phyloP scores from a whole-genome alignment of 2,113 vertebrate genomes.

The Chaenocephalus aceratus region DNA sequence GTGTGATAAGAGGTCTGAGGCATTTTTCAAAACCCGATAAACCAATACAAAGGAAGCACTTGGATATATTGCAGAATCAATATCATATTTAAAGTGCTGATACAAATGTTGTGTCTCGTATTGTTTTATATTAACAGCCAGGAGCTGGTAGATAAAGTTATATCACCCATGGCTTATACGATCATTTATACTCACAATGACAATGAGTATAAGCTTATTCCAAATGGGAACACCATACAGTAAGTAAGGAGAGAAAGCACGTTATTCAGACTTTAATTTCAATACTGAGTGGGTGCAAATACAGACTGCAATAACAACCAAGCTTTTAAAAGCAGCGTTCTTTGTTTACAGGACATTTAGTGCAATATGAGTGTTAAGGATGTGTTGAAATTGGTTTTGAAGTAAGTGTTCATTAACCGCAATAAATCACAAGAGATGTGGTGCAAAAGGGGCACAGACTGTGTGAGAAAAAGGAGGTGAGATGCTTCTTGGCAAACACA shows the following conservation, averaged over 20 bases:
- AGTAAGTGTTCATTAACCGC: slow-evolving; percentile 35
- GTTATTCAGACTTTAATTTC: slow-evolving; percentile 12
- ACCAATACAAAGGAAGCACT: slow-evolving; percentile 61
- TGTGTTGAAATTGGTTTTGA: slow-evolving; percentile 10
- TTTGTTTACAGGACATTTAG: background rate
- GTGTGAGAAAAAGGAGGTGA: slow-evolving; percentile 15
- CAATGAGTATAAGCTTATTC: slow-evolving; percentile 40
- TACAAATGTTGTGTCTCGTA: slow-evolving; percentile 51
- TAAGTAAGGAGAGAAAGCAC: slow-evolving; percentile 27
- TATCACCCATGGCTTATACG: slow-evolving; percentile 23
- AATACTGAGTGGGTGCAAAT: background rate
- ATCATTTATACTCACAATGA: slow-evolving; percentile 31
- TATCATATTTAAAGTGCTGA: slow-evolving; percentile 71
- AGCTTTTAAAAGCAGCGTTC: background rate
- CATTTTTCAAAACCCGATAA: slow-evolving; percentile 60
- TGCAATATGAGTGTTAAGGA: slow-evolving; percentile 1
- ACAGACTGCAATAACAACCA: background rate
- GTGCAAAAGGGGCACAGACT: slow-evolving; percentile 14
- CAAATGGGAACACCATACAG: slow-evolving; percentile 19
- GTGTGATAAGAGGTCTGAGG: slow-evolving; percentile 52
- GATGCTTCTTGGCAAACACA: slow-evolving; percentile 41
- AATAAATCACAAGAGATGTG: slow-evolving; percentile 37
- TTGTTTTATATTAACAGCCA: slow-evolving; percentile 67
- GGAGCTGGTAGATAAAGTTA: slow-evolving; percentile 47
- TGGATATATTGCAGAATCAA: slow-evolving; percentile 70